phyloP scores from a whole-genome alignment of 2,113 vertebrate species.

The Osmerus eperlanus region DNA sequence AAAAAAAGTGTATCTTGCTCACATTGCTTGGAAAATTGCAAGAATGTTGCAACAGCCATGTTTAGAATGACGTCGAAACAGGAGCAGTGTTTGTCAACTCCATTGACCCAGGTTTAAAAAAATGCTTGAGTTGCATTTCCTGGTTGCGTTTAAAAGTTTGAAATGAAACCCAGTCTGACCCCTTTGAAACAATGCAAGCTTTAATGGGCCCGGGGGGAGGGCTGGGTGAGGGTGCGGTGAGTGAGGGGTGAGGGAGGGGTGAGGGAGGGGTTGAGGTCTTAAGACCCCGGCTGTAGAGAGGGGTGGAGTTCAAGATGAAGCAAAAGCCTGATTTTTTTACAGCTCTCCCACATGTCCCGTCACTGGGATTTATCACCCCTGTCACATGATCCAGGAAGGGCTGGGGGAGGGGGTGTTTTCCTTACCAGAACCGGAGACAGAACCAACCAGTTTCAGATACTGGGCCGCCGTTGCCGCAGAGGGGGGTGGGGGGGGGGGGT shows the following conservation, averaged over 20 bases:
- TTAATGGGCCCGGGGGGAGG: conserved; percentile 80
- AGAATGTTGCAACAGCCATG: background rate
- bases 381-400: conserved; percentile 40
- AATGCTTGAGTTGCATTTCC: conserved; percentile 69
- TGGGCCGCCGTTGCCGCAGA: conserved; percentile 4
- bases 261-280: conserved; percentile 31
- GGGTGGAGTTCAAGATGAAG: conserved; percentile 85
- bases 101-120: conserved; percentile 42
- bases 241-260: conserved; percentile 15
- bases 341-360: conserved; percentile 55
- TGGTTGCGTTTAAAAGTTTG: conserved; percentile 74
- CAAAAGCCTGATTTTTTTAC: conserved; percentile 54
- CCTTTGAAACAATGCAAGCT: conserved; percentile 84
- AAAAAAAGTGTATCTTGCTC: background rate
- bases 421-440: background rate
- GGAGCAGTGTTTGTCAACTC: conserved; percentile 25
- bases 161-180: conserved; percentile 87
- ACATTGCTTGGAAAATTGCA: background rate
- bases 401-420: background rate
- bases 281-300: conserved; percentile 27
- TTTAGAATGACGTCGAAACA: conserved; percentile 6
- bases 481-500: conserved; percentile 29
- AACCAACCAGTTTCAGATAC: background rate
- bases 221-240: conserved; percentile 64
- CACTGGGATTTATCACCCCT: conserved; percentile 70